Percentiles rank a stretch among this genome's conserved stretches.
These are phyloP conservation scores for Aleiodes sp. DNA, from an alignment of 1,140 invertebrate genomes.

Conservation along the genomic window DNA sequence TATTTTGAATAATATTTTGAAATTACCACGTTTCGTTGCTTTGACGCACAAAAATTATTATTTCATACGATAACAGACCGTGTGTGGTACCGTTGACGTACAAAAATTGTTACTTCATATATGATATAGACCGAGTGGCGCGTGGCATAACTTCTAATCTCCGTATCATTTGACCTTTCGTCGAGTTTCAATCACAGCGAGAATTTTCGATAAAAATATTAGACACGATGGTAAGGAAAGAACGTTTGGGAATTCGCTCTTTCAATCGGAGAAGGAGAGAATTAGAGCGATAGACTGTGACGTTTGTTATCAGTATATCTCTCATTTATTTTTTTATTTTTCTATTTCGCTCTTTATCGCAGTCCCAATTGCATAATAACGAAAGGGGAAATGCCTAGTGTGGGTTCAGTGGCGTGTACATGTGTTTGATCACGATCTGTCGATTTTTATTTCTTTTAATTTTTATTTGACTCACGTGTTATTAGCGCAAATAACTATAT, in stretches of 20 bases:
- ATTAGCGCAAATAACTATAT: too few species aligned
- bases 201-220: not conserved
- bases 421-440: not conserved
- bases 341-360: not conserved
- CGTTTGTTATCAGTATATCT: not conserved
- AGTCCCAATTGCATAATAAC: constrained; percentile 12
- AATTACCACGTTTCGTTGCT: not conserved
- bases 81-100: not conserved
- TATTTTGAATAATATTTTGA: too few species aligned
- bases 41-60: not conserved
- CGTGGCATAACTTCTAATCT: constrained; percentile 10
- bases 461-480: too few species aligned
- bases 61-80: not conserved
- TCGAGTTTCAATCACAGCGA: not conserved
- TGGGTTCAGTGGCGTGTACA: not conserved
- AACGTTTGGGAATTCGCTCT: not conserved
- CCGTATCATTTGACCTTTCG: not conserved
- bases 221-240: not conserved
- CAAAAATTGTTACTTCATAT: not conserved
- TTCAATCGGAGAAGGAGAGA: not conserved
- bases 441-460: too few species aligned
- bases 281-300: constrained; percentile 1
- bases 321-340: not conserved
- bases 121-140: not conserved
- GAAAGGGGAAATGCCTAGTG: not conserved